Base-by-base conservation (phyloP, 1,140 invertebrate genomes). In the Centruroides vittatus region DNA sequence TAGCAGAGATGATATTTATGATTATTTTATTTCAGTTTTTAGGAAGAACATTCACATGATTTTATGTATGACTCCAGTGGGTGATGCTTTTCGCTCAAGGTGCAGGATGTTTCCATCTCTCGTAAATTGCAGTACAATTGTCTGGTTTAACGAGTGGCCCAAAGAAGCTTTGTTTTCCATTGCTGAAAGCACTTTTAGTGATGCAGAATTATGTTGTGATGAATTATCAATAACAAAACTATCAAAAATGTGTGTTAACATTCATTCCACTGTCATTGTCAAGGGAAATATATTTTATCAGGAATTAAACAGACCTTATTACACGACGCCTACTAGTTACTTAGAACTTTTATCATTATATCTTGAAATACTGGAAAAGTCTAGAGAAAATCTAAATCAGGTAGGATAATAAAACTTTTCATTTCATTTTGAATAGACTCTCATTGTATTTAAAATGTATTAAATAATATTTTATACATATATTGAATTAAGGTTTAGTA, bases 31-130 rank as follows among this genome's bases (percentile, higher is more conserved):
- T 41, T 86, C 93, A 61, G 77, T 89, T 54, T 84, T 95, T 7
- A 82, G 84, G 63, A 82, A 83, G 35, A 90, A 89, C 73, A 78
- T 97, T 3, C 92, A 94, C 70, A 79, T 95, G 56, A 84, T 92
- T 4, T 72, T 97, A 58, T 85, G 87, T 4, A 87, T 94, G 82
- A 92, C 89, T 48, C 93, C 93, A 3, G 88, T 95, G 68, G 91
- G 90, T 0, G 85, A 90, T 63, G 81, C 85, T 0, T 93, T 93
- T 72, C 78, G 89, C 61, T 86, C 85, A 64, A 77, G 91, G 55
- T 77, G 94, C 12, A 74, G 88, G 54, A 93, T 93, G 82, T 96
- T 96, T 75, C 93, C 93, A 0, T 93, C 91, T 3, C 77, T 98
- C 9, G 73, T 80, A 48, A 80, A 79, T 67, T 81, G 79, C 66